Percentiles rank a stretch among this genome's conserved stretches.
Conservation (phyloP, 92 coral and sea anemone genomes). For the Phenganax subtilis region DNA sequence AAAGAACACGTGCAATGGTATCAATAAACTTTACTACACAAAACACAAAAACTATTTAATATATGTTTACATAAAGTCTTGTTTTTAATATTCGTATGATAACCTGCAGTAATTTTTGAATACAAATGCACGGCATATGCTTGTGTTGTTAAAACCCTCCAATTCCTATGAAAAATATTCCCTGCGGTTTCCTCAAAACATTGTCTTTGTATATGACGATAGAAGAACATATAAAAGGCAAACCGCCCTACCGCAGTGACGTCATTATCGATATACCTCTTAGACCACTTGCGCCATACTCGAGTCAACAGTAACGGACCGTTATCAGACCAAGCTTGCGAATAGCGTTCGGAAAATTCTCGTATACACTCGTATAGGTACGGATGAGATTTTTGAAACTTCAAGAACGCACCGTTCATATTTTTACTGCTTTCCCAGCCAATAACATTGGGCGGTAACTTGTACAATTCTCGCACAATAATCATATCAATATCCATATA, state of each 20-base stretch:
- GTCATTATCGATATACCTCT: background rate
- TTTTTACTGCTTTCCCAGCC: constrained; percentile 32
- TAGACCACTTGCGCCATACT: constrained; percentile 26
- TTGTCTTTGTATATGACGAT: background rate
- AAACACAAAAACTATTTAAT: constrained; percentile 44
- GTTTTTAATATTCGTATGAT: constrained; percentile 36
- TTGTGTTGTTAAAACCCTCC: constrained; percentile 4
- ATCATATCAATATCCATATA: constrained; percentile 52
- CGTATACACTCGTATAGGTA: constrained; percentile 9
- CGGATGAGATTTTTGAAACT: constrained; percentile 37
- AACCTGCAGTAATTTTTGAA: constrained; percentile 32
- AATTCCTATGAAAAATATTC: background rate
- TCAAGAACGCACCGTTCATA: constrained; percentile 43
- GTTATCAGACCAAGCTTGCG: constrained; percentile 26
- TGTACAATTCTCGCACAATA: constrained; percentile 29
- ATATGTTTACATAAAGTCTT: constrained; percentile 45
- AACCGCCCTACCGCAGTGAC: constrained; percentile 6
- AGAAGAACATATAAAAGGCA: constrained; percentile 44
- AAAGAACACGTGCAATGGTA: background rate
- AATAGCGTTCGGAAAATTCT: constrained; percentile 26
- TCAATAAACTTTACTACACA: constrained; percentile 41
- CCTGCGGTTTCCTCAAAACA: constrained; percentile 46
- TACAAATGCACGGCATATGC: constrained; percentile 45
- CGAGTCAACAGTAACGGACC: constrained; percentile 45
- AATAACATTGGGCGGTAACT: constrained; percentile 30